Base-by-base conservation (phyloP, 2,113 vertebrate species). In the Tricholaema leucomelas region DNA sequence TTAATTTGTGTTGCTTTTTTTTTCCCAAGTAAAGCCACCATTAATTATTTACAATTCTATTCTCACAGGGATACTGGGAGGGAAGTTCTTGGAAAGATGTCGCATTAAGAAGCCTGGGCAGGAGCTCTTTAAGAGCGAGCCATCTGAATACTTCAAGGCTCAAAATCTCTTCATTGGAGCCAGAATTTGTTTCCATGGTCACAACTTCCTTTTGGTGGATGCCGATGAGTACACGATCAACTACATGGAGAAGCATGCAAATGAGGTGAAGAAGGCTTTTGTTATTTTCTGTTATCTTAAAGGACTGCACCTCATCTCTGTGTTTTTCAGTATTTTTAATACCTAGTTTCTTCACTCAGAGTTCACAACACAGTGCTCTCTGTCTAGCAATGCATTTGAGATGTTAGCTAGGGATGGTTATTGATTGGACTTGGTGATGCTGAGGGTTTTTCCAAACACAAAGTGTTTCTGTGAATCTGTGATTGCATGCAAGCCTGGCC, bases 211-310 rank as follows among this genome's bases (percentile, higher is more conserved):
- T 82, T 92, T 99, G 82, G 92, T 98, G 73, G 98, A 97, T 90
- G 98, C 98, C 20, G 99, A 99, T 90, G 98, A 99, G 58, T 99
- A 98, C 94, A 98, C 98, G 1, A 97, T 99, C 72, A 98, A 85
- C 69, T 99, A 98, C 94, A 99, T 99, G 99, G 98, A 99, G 96
- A 97, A 95, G 69, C 97, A 99, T 95, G 86, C 97, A 65, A 95
- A 98, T 86, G 98, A 98, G 98, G 99, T 99, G 88, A 91, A 87
- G 66, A 79, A 73, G 55, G 38, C 81, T 96, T 66, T 60, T 88
- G 8, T 69, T 91, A 46, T 76, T 90, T 94, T 82, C 27, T 79
- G 1, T 90, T 60, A 16, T 70, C 52, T 89, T 80, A 75, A 80
- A 40, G 42, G 44, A 38, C 54, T 84, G 58, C 93, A 75, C 86